Percentiles rank a stretch among this genome's conserved stretches.
Evolutionary conservation across 2,888 invertebrate genomes (phyloP).

Genomic region (Zhengitettix transpicula): DNA sequence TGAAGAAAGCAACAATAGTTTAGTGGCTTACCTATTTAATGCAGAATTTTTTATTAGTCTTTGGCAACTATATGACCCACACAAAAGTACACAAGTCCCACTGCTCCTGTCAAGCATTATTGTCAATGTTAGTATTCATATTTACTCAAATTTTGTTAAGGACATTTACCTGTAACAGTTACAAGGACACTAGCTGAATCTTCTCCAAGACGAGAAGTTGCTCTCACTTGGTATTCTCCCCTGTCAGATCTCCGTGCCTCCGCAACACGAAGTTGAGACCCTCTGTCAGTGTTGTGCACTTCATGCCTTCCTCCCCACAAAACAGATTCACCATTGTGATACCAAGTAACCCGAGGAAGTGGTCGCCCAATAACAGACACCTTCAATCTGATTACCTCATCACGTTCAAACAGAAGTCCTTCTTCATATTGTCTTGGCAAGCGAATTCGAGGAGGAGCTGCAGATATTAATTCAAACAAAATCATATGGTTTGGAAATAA

Average conservation of each 20-base stretch:
- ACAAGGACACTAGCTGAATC: constrained; percentile 65
- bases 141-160: neutral
- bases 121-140: no score
- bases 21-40: no score
- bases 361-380: constrained; percentile 76
- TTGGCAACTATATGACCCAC: no score
- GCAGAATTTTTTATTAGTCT: no score
- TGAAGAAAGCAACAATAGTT: no score
- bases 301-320: constrained; percentile 43
- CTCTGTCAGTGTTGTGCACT: constrained; percentile 49
- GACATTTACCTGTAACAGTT: constrained; percentile 50
- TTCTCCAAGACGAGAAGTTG: constrained; percentile 67
- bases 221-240: constrained; percentile 72
- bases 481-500: no score
- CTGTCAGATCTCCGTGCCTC: constrained; percentile 65
- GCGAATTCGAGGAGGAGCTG: constrained; percentile 65
- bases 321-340: constrained; percentile 57
- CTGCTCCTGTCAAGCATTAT: no score
- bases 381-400: constrained; percentile 68
- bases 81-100: no score
- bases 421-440: constrained; percentile 75
- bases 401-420: constrained; percentile 71
- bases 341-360: constrained; percentile 68
- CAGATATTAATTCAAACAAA: neutral
- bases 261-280: constrained; percentile 59